These are phyloP conservation scores for Clavelina lepadiformis DNA, from an alignment of 23 tunicate species.

Conservation along the genomic window DNA sequence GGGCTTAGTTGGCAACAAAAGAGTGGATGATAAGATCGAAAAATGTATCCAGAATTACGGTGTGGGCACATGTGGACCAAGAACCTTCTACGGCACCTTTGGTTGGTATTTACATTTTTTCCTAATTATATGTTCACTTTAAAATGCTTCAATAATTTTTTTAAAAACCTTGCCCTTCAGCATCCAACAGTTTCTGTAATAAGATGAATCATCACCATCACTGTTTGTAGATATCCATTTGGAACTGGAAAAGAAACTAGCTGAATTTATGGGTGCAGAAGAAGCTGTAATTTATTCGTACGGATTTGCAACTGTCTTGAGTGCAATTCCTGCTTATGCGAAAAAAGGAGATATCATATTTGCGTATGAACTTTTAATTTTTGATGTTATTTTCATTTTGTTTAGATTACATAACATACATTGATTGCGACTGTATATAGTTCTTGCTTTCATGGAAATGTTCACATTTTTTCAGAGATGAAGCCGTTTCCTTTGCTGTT, in stretches of 20 bases:
- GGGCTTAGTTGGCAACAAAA: conserved; percentile 31
- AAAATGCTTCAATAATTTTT: too few relatives aligned
- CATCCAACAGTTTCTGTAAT: too few relatives aligned
- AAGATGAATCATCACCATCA: too few relatives aligned
- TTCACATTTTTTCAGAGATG: conserved; percentile 72
- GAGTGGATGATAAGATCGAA: conserved; percentile 32
- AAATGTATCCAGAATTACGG: conserved; percentile 82
- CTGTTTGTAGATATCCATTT: conserved; percentile 90
- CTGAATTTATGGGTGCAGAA: conserved; percentile 75
- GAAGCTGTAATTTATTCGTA: conserved; percentile 92
- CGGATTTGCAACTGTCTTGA: conserved; percentile 95
- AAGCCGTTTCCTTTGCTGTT: conserved; percentile 87
- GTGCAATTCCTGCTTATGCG: conserved; percentile 98
- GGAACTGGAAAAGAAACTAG: conserved; percentile 79
- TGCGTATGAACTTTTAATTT: conserved; percentile 54
- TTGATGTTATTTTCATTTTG: too few relatives aligned
- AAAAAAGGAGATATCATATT: conserved; percentile 92
- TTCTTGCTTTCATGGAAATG: too few relatives aligned
- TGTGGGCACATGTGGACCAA: conserved; percentile 98
- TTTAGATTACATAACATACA: too few relatives aligned
- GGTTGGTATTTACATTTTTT: conserved; percentile 42
- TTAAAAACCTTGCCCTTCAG: too few relatives aligned
- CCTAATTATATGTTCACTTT: too few relatives aligned
- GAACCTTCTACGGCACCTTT: conserved; percentile 96
- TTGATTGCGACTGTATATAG: too few relatives aligned